Evolutionary conservation across 2,888 invertebrate genomes (phyloP).

Genomic region (Ariolimax columbianus): DNA sequence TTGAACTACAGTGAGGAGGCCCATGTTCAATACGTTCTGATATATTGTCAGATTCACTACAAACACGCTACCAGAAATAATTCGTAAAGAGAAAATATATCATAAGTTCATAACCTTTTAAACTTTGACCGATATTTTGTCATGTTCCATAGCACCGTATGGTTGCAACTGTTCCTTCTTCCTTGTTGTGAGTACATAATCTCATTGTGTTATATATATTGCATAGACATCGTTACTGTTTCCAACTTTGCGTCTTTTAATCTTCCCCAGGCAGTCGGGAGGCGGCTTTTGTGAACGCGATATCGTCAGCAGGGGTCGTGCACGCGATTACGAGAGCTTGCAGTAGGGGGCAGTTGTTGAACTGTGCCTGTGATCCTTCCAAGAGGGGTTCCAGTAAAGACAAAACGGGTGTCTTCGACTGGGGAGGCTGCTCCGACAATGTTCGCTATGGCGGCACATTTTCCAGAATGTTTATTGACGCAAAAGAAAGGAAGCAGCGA

Average conservation of each 20-base stretch:
- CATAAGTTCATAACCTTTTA: no score
- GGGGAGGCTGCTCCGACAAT: slow-evolving; percentile 90
- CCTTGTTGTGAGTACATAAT: no score
- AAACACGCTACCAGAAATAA: no score
- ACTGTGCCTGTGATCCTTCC: slow-evolving; percentile 87
- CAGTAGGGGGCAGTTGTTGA: slow-evolving; percentile 91
- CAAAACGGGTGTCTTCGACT: slow-evolving; percentile 79
- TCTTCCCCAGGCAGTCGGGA: slow-evolving; percentile 80
- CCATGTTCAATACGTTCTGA: no score
- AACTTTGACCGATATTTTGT: no score
- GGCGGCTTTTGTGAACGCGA: slow-evolving; percentile 82
- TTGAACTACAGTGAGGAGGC: no score
- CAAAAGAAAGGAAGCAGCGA: slow-evolving; percentile 84
- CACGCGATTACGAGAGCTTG: slow-evolving; percentile 94
- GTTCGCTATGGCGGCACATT: slow-evolving; percentile 84
- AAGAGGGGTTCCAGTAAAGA: slow-evolving; percentile 71
- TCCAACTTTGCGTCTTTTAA: not conserved
- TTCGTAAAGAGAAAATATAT: no score
- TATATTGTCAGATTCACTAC: no score
- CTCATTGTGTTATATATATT: no score
- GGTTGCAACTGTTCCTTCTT: no score
- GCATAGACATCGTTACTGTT: no score
- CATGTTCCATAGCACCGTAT: no score
- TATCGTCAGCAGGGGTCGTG: slow-evolving; percentile 85
- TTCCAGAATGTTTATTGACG: slow-evolving; percentile 94